Conservation (phyloP, 2,113 vertebrate genomes). For the Meriones unguiculatus region DNA sequence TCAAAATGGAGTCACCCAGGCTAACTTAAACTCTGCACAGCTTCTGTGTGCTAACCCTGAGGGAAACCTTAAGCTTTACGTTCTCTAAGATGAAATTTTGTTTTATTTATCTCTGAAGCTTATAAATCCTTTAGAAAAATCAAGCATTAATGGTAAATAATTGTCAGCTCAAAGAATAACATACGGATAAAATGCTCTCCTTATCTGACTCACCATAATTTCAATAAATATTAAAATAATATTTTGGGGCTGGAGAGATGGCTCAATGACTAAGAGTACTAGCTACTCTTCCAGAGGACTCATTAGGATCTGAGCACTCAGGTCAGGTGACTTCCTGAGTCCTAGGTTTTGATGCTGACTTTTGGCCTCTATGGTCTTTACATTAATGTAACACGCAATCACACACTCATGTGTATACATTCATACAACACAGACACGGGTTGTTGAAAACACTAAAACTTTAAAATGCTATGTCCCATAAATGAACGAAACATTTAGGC, state of each 20-base stretch:
- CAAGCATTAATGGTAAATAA: conserved; percentile 41
- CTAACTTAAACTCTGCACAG: too few relatives aligned
- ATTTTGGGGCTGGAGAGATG: background rate
- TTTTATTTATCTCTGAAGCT: conserved; percentile 1
- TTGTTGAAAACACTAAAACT: conserved; percentile 16
- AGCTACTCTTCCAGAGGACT: background rate
- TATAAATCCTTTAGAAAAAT: background rate
- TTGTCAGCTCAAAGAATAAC: background rate
- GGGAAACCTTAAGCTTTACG: background rate
- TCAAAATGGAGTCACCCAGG: too few relatives aligned
- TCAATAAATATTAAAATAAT: conserved; percentile 25
- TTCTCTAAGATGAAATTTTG: background rate
- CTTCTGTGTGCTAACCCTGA: too few relatives aligned
- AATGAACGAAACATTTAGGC: background rate
- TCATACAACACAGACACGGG: background rate
- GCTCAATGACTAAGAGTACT: background rate
- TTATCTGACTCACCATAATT: background rate
- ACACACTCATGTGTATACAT: background rate
- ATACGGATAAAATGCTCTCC: background rate
- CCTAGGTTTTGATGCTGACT: background rate
- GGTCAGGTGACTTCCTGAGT: background rate
- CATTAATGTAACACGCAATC: background rate
- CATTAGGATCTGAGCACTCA: background rate
- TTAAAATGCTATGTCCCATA: conserved; percentile 16
- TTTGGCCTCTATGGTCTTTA: background rate